Conservation (phyloP, 1,140 invertebrate genomes). For the Microplitis mediator region DNA sequence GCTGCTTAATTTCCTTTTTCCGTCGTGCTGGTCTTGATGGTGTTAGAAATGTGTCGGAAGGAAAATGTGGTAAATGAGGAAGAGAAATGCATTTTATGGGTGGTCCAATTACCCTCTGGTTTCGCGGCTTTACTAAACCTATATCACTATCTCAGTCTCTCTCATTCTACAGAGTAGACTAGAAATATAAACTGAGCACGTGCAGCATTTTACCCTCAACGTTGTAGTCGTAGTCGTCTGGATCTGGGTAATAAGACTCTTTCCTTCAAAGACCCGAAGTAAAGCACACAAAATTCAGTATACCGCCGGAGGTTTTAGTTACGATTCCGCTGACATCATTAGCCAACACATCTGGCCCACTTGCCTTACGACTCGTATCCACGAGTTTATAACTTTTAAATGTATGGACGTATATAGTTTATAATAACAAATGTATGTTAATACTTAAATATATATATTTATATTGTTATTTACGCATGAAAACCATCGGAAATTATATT, state of each 20-base stretch:
- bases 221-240: not conserved
- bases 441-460: too few relatives aligned
- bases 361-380: conserved; percentile 33
- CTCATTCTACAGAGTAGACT: not conserved
- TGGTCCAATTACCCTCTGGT: conserved; percentile 59
- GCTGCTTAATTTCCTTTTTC: not conserved
- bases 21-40: not conserved
- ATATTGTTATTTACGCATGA: not conserved
- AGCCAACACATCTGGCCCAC: conserved; percentile 60
- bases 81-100: conserved; percentile 41
- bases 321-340: conserved; percentile 62
- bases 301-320: conserved; percentile 52
- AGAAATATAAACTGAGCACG: conserved; percentile 22
- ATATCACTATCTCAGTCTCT: too few relatives aligned
- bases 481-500: too few relatives aligned
- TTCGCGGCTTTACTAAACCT: conserved; percentile 42
- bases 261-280: conserved; percentile 42
- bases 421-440: too few relatives aligned
- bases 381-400: not conserved
- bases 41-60: conserved; percentile 23
- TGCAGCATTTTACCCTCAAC: conserved; percentile 28
- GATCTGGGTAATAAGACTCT: conserved; percentile 54
- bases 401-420: not conserved
- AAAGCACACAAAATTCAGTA: conserved; percentile 22
- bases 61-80: conserved; percentile 21